Evolutionary conservation across 1,140 invertebrate genomes (phyloP).

Genomic region (Oscheius sp.): DNA sequence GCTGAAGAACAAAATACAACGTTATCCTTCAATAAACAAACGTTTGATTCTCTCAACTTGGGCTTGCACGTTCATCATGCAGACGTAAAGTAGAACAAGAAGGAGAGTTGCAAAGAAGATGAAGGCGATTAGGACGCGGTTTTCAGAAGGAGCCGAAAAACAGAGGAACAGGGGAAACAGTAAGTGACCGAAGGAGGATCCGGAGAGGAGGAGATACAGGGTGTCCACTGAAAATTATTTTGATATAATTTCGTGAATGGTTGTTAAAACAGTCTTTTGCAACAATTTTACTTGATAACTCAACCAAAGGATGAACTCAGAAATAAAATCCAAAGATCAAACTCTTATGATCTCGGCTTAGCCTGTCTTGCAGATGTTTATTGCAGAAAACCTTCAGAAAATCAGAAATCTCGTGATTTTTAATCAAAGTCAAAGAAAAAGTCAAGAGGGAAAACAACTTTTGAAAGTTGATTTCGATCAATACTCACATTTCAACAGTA

Average conservation of each 20-base stretch:
- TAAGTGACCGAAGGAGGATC: constrained; percentile 12
- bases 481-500: constrained; percentile 9
- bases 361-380: no score
- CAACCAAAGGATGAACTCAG: no score
- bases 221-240: constrained; percentile 7
- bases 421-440: no score
- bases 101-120: constrained; percentile 21
- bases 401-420: no score
- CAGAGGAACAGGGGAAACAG: constrained; percentile 17
- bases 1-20: constrained; percentile 3
- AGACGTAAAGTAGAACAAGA: constrained; percentile 18
- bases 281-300: no score
- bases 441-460: no score
- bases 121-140: constrained; percentile 18
- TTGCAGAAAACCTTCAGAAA: no score
- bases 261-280: no score
- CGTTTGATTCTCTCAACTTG: constrained; percentile 26
- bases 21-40: neutral
- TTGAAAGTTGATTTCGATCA: neutral
- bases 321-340: no score
- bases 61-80: constrained; percentile 24
- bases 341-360: no score
- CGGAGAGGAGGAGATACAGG: constrained; percentile 11
- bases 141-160: constrained; percentile 9
- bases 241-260: neutral